phyloP scores from a whole-genome alignment of 2,113 vertebrate genomes.

The Emydocephalus ijimae region DNA sequence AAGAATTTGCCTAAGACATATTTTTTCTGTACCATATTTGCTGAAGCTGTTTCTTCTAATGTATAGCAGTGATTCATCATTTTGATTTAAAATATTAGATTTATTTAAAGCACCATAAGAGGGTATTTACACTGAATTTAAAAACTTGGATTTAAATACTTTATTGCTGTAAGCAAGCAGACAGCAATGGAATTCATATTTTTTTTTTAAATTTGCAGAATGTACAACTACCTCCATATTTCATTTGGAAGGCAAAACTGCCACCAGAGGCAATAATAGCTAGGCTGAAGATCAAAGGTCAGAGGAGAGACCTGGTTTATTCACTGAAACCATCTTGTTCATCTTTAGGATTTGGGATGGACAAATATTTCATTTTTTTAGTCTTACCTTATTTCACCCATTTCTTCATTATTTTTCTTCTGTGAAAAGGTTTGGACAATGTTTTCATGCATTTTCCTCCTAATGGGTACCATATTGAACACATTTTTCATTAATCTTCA shows the following conservation, averaged over 20 bases:
- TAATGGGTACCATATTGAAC: neutral
- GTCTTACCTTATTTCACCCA: neutral
- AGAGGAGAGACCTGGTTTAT: neutral
- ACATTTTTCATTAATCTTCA: neutral
- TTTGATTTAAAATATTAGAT: constrained; percentile 62
- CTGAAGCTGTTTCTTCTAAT: constrained; percentile 64
- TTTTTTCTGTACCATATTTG: constrained; percentile 60
- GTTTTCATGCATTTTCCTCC: neutral
- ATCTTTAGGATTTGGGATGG: neutral
- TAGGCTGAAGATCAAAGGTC: neutral
- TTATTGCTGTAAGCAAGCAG: constrained; percentile 61
- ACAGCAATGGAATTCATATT: constrained; percentile 49
- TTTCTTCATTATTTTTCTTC: neutral
- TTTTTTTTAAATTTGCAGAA: constrained; percentile 32
- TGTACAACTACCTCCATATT: constrained; percentile 39
- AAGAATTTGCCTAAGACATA: constrained; percentile 64
- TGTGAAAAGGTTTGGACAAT: neutral
- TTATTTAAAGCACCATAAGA: constrained; percentile 61
- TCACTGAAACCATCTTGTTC: neutral
- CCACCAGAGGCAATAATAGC: neutral
- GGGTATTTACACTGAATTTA: constrained; percentile 58
- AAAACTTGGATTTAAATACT: constrained; percentile 48
- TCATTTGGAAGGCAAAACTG: neutral
- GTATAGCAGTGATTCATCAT: constrained; percentile 68
- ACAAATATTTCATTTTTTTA: neutral